These are phyloP conservation scores for Sarcophaga carnaria DNA, from an alignment of 2,888 invertebrate species.

Conservation along the genomic window DNA sequence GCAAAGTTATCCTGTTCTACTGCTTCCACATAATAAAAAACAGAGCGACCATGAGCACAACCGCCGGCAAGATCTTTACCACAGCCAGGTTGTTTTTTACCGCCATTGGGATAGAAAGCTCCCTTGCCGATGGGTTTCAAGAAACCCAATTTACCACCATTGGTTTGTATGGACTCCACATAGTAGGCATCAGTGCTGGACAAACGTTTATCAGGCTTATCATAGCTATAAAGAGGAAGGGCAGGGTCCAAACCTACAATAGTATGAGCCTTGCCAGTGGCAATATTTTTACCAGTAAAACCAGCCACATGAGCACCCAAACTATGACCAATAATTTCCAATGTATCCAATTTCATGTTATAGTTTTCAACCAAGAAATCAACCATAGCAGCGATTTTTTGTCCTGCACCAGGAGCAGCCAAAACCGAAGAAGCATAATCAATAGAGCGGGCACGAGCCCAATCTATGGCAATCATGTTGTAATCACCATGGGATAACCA, in stretches of 20 bases:
- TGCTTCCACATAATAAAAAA: slow-evolving; percentile 81
- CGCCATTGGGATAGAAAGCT: slow-evolving; percentile 83
- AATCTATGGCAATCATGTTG: slow-evolving; percentile 84
- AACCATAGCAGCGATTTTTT: slow-evolving; percentile 72
- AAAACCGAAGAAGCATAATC: slow-evolving; percentile 83
- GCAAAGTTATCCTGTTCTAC: slow-evolving; percentile 74
- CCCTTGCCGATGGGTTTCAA: slow-evolving; percentile 78
- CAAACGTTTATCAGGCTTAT: slow-evolving; percentile 72
- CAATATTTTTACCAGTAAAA: slow-evolving; percentile 83
- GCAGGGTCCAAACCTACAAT: slow-evolving; percentile 81
- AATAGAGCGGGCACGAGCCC: slow-evolving; percentile 83
- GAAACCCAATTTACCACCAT: slow-evolving; percentile 74
- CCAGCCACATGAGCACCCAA: slow-evolving; percentile 84
- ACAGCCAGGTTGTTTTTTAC: slow-evolving; percentile 83
- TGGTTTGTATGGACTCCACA: slow-evolving; percentile 76
- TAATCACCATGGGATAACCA: slow-evolving; percentile 83
- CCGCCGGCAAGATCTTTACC: slow-evolving; percentile 76
- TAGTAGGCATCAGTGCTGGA: slow-evolving; percentile 73
- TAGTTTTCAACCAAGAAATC: slow-evolving; percentile 81
- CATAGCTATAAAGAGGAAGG: slow-evolving; percentile 72
- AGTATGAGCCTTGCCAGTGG: slow-evolving; percentile 83
- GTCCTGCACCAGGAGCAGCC: slow-evolving; percentile 71
- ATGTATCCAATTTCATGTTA: slow-evolving; percentile 81
- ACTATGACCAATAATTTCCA: slow-evolving; percentile 83
- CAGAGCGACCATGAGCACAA: slow-evolving; percentile 81